phyloP scores from a whole-genome alignment of 2,113 vertebrate genomes.

The Murina feae region DNA sequence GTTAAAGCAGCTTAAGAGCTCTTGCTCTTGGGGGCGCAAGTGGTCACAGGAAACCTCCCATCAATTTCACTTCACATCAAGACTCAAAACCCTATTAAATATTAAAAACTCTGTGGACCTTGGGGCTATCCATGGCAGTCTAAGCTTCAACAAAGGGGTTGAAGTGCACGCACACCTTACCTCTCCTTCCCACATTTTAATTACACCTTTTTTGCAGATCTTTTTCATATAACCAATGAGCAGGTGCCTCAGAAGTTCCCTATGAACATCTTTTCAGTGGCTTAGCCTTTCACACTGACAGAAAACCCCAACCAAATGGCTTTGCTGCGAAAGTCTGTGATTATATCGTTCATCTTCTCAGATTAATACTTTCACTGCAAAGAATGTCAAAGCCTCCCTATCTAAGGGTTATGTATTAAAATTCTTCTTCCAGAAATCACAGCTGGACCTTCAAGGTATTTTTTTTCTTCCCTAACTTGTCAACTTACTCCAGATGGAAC shows the following conservation, averaged over 20 bases:
- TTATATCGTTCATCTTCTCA: neutral
- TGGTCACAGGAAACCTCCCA: neutral
- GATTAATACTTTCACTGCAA: neutral
- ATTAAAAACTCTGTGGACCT: neutral
- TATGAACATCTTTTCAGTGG: neutral
- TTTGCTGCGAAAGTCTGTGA: neutral
- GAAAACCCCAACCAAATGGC: slow-evolving; percentile 12
- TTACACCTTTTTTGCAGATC: neutral
- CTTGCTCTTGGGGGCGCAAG: neutral
- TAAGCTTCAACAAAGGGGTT: neutral
- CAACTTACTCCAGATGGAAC: slow-evolving; percentile 8
- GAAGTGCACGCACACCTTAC: neutral
- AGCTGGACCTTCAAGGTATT: neutral
- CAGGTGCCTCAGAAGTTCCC: neutral
- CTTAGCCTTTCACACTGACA: slow-evolving; percentile 18
- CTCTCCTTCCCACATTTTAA: neutral
- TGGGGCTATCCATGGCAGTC: neutral
- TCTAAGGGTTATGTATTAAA: neutral
- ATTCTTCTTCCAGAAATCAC: slow-evolving; percentile 32
- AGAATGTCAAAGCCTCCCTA: neutral
- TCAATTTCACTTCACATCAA: neutral
- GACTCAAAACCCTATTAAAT: neutral
- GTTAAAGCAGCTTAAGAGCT: neutral
- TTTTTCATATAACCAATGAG: neutral
- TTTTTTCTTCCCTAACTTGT: neutral